Base-by-base conservation (phyloP, 2,113 vertebrate genomes). In the Onychorhynchus coronatus region DNA sequence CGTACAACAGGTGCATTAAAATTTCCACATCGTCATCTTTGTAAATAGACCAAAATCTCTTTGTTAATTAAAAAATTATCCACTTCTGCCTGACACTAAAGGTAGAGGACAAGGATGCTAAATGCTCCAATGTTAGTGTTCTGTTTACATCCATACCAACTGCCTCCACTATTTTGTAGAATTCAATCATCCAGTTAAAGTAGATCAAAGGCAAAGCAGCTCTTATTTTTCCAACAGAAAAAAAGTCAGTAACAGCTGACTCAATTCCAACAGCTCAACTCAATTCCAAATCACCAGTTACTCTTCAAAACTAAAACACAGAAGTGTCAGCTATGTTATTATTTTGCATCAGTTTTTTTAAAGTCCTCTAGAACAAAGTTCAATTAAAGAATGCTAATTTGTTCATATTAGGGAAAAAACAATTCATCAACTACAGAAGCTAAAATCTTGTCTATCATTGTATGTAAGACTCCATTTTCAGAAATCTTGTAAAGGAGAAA, bases 201-300 rank as follows among this genome's bases (percentile, higher is more conserved):
- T 66, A 88, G 65, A 97, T 56, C 88, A 95, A 97, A 97, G 86
- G 58, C 56, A 98, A 96, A 96, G 68, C 83, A 96, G 80, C 62
- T 97, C 90, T 96, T 88, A 84, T 91, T 97, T 94, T 86, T 71
- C 68, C 39, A 93, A 74, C 27, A 77, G 22, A 80, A 89, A 68
- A 84, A 70, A 67, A 88, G 81, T 19, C 12, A 7, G 30, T 46
- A 93, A 75, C 68, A 96, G 58, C 41, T 41, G 50, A 52, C 50
- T 52, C 50, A 52, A 52, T 52, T 52, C 25, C 50, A 52, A 52
- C 50, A 52, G 25, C 25, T 76, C 66, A 95, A 88, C 50, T 95
- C 47, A 88, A 35, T 75, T 92, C 33, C 81, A 71, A 97, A 95
- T 39, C 91, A 82, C 58, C 78, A 95, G n/a, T 56, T 74, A 83